phyloP scores from a whole-genome alignment of 2,888 invertebrate species.

The Sphaerophoria taeniata region DNA sequence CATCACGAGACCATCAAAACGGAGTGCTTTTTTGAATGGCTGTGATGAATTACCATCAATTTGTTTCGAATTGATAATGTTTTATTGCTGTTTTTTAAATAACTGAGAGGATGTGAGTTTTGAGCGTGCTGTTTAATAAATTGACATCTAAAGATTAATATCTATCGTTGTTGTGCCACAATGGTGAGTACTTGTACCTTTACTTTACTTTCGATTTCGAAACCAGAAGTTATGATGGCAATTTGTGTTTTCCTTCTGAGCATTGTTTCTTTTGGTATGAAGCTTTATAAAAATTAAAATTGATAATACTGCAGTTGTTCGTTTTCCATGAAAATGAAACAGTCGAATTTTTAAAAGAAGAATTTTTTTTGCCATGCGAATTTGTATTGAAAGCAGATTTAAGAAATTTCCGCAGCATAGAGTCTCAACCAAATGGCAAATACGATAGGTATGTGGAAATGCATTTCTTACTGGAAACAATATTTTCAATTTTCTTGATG shows the following conservation, averaged over 20 bases:
- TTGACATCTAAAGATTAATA: slow-evolving; percentile 35
- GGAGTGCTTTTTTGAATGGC: slow-evolving; percentile 30
- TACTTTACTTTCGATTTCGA: slow-evolving; percentile 25
- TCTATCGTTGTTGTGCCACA: slow-evolving; percentile 8
- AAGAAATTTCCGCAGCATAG: no score
- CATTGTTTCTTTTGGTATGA: no score
- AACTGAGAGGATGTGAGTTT: slow-evolving; percentile 50
- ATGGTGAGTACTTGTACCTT: neutral
- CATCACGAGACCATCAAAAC: slow-evolving; percentile 55
- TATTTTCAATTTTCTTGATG: no score
- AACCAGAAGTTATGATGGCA: slow-evolving; percentile 22
- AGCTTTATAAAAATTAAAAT: no score
- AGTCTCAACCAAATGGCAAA: no score
- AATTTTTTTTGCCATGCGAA: no score
- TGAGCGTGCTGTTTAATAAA: slow-evolving; percentile 51
- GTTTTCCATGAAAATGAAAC: no score
- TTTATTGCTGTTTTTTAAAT: slow-evolving; percentile 37
- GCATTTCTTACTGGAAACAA: no score
- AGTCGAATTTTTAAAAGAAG: no score
- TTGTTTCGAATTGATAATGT: slow-evolving; percentile 64
- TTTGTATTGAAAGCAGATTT: no score
- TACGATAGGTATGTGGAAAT: no score
- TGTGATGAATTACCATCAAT: slow-evolving; percentile 71
- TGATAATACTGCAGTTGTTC: no score
- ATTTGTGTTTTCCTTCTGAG: slow-evolving; percentile 3